A percentile compares a stretch with the other conserved stretches of the same genome.
Evolutionary conservation across 2,113 vertebrate genomes (phyloP).

Genomic region (Myxocyprinus asiaticus): DNA sequence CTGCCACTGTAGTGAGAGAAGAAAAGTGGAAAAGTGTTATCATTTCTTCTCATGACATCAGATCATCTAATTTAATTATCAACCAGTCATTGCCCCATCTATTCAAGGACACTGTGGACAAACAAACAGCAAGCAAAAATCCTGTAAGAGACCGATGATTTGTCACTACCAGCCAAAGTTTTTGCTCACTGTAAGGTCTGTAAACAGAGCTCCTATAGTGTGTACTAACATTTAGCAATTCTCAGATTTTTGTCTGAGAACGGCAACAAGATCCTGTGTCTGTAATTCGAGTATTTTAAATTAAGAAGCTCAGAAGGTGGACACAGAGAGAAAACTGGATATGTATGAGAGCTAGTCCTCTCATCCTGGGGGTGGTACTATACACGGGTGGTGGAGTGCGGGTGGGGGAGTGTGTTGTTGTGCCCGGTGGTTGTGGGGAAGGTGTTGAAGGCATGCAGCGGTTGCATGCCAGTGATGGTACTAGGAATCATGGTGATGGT

Average conservation of each 20-base stretch:
- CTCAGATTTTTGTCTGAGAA: slow-evolving; percentile 56
- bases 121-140: slow-evolving; percentile 12
- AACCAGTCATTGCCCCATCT: background rate
- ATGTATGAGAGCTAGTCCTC: slow-evolving; percentile 59
- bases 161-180: background rate
- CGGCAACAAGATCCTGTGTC: slow-evolving; percentile 51
- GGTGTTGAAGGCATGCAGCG: slow-evolving; percentile 87
- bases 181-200: slow-evolving; percentile 19
- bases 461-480: slow-evolving; percentile 84
- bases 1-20: slow-evolving; percentile 37
- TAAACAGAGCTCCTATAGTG: slow-evolving; percentile 22
- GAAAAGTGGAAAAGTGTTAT: slow-evolving; percentile 11
- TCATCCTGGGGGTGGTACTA: slow-evolving; percentile 73
- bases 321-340: slow-evolving; percentile 59
- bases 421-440: slow-evolving; percentile 79
- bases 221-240: slow-evolving; percentile 18
- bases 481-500: slow-evolving; percentile 93
- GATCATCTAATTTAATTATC: background rate
- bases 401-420: slow-evolving; percentile 91
- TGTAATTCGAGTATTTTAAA: too few relatives aligned
- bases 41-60: background rate
- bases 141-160: slow-evolving; percentile 11
- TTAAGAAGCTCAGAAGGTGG: slow-evolving; percentile 4
- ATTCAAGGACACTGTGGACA: slow-evolving; percentile 13
- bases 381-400: slow-evolving; percentile 92